A percentile compares a stretch with the other conserved stretches of the same genome.
Evolutionary conservation across 2,888 invertebrate species (phyloP).

Genomic region (Syrista parreyssii): DNA sequence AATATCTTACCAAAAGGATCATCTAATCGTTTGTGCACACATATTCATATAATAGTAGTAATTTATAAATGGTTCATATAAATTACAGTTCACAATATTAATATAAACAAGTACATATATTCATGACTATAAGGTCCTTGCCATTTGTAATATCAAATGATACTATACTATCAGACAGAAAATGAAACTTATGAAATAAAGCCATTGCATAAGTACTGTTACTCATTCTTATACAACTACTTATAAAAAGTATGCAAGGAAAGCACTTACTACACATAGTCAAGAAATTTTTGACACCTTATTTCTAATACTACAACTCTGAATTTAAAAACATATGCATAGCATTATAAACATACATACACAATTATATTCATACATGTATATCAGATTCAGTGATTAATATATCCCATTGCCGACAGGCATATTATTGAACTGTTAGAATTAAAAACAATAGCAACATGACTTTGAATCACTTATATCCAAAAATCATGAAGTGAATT

Average conservation of each 20-base stretch:
- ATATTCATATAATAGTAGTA: too few species aligned
- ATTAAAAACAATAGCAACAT: too few species aligned
- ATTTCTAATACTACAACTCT: background rate
- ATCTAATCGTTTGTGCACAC: background rate
- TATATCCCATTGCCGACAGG: too few species aligned
- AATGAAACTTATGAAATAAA: background rate
- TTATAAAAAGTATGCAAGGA: background rate
- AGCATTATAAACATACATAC: background rate
- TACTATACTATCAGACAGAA: background rate
- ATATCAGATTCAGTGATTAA: too few species aligned
- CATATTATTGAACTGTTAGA: too few species aligned
- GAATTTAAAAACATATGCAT: background rate
- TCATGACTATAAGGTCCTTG: background rate
- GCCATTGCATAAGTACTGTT: background rate
- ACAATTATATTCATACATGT: too few species aligned
- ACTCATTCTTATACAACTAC: background rate
- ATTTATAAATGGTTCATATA: too few species aligned
- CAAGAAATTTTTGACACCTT: background rate
- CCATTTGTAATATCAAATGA: background rate
- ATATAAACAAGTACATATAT: background rate
- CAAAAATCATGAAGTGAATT: background rate
- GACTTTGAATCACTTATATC: too few species aligned
- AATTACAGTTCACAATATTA: background rate
- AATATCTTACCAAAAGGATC: background rate
- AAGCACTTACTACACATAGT: background rate